Conservation (phyloP, 2,888 invertebrate species). For the Griposia aprilina region DNA sequence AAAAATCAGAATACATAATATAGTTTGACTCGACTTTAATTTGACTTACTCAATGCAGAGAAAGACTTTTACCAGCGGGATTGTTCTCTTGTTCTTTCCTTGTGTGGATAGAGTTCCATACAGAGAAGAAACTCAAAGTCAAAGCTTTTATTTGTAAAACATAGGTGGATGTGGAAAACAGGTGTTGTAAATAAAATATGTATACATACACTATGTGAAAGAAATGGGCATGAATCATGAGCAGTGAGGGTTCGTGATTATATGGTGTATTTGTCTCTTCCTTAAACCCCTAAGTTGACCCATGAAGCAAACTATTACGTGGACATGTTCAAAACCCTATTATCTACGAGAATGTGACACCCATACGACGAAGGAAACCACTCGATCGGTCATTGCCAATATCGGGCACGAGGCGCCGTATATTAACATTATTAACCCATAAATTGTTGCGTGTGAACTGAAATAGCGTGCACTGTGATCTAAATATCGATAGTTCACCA, state of each 20-base stretch:
- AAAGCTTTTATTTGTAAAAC: no score
- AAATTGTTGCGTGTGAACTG: conserved; percentile 6
- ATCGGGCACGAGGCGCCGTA: conserved; percentile 25
- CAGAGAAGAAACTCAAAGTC: no score
- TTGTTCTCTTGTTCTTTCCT: no score
- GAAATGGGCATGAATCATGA: no score
- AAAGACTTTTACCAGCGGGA: not conserved
- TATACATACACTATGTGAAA: no score
- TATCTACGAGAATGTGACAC: conserved; percentile 3
- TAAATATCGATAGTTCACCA: conserved; percentile 4
- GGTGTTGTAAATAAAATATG: no score
- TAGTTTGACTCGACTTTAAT: no score
- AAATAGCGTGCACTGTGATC: conserved; percentile 16
- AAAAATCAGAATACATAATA: no score
- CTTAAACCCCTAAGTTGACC: not conserved
- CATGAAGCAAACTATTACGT: not conserved
- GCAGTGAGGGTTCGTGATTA: not conserved
- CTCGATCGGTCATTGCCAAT: conserved; percentile 23
- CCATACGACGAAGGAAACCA: not conserved
- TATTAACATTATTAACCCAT: conserved; percentile 24
- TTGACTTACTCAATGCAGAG: no score
- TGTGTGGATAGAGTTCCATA: no score
- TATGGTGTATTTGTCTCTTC: not conserved
- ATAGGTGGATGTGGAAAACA: no score
- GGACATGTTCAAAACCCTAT: not conserved